Base-by-base conservation (phyloP, 2,113 vertebrate species). In the Colossoma macropomum region DNA sequence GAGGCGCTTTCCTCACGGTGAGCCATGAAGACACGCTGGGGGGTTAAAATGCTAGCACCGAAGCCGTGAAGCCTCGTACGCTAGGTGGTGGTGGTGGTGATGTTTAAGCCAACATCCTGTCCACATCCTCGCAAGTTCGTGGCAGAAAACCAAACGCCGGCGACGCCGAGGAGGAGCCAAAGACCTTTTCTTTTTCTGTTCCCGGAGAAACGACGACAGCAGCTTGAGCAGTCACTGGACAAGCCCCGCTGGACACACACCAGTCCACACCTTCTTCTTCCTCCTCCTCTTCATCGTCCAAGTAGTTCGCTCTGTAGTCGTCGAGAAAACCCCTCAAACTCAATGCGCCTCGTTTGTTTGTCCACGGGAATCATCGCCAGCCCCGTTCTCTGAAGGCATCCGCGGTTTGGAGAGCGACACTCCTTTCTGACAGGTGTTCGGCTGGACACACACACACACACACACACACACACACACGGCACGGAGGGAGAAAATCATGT, bases 401-500 rank as follows among this genome's bases (percentile, higher is more conserved):
- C 28, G 63, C 68, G 56, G 17, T 62, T 79, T 41, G 54, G 54
- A 21, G 54, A 56, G 54, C 1, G 54, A 1, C 52, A 54, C 52
- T 54, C 13, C 79, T 52, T 38, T 69, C 28, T 70, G 75, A 68
- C 77, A 77, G 77, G 72, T 83, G 81, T 77, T 30, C 62, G 32
- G 68, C 16, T 84, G 32, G 77, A 80, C 89, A 90, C 89, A 80
- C 75, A 71, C 23, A 80, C 75, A 71, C 23, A 80, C 75, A 71
- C 23, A 80, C 89, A 90, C 89, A 80, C 75, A 71, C 23, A 87
- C 82, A 75, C 75, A 66, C 52, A 75, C 65, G 84, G 41, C 9
- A 45, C 41, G 84, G 38, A 52, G 30, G 77, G 83, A 25, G 17
- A 30, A 19, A 60, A 62, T 48, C 89, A 94, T 94, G 92, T 93